Percentiles rank a stretch among this genome's conserved stretches.
Conservation (phyloP, 2,113 vertebrate genomes). For the Corythaeola cristata region DNA sequence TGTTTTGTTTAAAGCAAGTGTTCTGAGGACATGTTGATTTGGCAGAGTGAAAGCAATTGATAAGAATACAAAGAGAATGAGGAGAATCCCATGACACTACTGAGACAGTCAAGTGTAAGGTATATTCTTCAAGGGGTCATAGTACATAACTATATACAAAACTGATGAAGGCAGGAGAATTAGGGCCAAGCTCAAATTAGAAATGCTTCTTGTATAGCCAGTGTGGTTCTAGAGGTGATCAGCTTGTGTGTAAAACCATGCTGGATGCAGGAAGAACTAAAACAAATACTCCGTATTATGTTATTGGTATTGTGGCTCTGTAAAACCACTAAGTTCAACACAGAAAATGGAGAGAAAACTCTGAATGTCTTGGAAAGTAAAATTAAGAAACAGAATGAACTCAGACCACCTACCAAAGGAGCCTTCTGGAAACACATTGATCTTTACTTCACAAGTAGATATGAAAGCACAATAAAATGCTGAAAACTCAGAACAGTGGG, state of each 20-base stretch:
- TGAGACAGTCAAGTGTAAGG: slow-evolving; percentile 8
- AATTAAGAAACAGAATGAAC: slow-evolving; percentile 50
- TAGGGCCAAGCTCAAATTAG: slow-evolving; percentile 25
- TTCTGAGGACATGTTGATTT: slow-evolving; percentile 21
- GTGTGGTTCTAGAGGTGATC: slow-evolving; percentile 22
- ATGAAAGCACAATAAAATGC: slow-evolving; percentile 7
- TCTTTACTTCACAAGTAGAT: slow-evolving; percentile 24
- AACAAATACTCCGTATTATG: background rate
- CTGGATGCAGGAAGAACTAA: slow-evolving; percentile 51
- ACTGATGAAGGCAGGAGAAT: slow-evolving; percentile 21
- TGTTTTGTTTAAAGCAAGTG: slow-evolving; percentile 47
- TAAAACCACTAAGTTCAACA: slow-evolving; percentile 15
- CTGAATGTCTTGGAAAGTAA: slow-evolving; percentile 52
- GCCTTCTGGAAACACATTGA: slow-evolving; percentile 49
- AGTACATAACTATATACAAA: background rate
- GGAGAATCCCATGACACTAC: slow-evolving; percentile 43
- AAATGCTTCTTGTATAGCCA: background rate
- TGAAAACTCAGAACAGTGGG: background rate
- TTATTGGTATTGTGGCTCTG: background rate
- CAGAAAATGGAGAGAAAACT: slow-evolving; percentile 30
- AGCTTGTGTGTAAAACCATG: background rate
- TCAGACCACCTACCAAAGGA: slow-evolving; percentile 64
- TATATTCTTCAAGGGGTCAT: slow-evolving; percentile 33
- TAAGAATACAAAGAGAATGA: slow-evolving; percentile 13
- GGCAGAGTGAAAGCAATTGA: slow-evolving; percentile 53